A percentile compares a stretch with the other conserved stretches of the same genome.
Evolutionary conservation across 2,888 invertebrate genomes (phyloP).

Genomic region (Augochlorella aurata): DNA sequence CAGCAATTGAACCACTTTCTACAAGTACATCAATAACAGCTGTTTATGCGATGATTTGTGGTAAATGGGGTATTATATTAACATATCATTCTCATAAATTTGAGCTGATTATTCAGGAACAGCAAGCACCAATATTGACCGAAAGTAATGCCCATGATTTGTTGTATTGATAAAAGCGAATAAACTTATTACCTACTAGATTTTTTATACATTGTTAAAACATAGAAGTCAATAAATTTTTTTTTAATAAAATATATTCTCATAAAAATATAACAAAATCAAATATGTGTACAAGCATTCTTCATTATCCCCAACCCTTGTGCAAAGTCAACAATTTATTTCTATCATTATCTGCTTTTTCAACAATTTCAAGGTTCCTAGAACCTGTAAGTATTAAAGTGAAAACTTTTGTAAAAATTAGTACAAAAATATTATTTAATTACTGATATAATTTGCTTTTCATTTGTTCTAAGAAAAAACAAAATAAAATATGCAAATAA

Average conservation of each 20-base stretch:
- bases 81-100: conserved; percentile 67
- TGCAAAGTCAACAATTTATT: not conserved
- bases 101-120: conserved; percentile 60
- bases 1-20: conserved; percentile 62
- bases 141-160: conserved; percentile 56
- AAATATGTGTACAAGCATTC: conserved; percentile 1
- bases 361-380: not conserved
- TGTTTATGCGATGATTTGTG: conserved; percentile 66
- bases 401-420: not conserved
- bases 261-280: conserved; percentile 11
- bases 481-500: not conserved
- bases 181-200: conserved; percentile 8
- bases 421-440: conserved; percentile 23
- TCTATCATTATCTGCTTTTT: not conserved
- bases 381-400: conserved; percentile 37
- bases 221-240: not conserved
- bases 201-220: conserved; percentile 18
- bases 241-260: conserved; percentile 36
- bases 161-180: conserved; percentile 4
- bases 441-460: not conserved
- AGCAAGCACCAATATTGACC: conserved; percentile 58
- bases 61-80: conserved; percentile 67
- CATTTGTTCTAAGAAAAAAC: conserved; percentile 8
- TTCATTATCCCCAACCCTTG: not conserved
- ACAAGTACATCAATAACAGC: conserved; percentile 65